A percentile compares a stretch with the other conserved stretches of the same genome.
phyloP scores from a whole-genome alignment of 2,797 vertebrate genomes.

The Gila robusta region DNA sequence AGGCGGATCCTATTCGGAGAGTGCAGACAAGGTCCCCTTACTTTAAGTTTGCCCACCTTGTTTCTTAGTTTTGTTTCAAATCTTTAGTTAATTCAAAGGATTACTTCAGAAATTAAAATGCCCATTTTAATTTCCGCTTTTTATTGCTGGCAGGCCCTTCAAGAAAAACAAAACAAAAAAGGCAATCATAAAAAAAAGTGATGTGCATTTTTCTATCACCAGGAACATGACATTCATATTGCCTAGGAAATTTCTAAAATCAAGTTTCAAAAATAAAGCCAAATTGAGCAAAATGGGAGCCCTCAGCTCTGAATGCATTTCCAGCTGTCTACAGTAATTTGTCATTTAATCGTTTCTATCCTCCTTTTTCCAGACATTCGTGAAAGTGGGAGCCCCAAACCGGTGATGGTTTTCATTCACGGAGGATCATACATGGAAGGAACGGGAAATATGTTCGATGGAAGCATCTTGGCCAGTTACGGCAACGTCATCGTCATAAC shows the following conservation, averaged over 20 bases:
- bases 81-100: background rate
- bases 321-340: conserved; percentile 71
- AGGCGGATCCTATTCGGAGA: background rate
- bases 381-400: conserved; percentile 98
- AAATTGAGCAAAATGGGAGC: conserved; percentile 55
- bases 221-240: conserved; percentile 66
- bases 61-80: background rate
- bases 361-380: conserved; percentile 89
- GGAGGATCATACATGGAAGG: conserved; percentile 99
- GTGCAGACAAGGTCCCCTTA: background rate
- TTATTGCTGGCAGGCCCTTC: background rate
- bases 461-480: conserved; percentile 99
- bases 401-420: conserved; percentile 99
- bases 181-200: background rate
- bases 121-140: conserved; percentile 6
- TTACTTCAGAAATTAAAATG: conserved; percentile 25
- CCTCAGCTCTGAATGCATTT: conserved; percentile 71
- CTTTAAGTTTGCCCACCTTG: background rate
- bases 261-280: conserved; percentile 54
- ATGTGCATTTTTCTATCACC: conserved; percentile 54
- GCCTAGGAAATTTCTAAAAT: conserved; percentile 70
- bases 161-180: background rate
- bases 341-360: conserved; percentile 72
- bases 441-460: conserved; percentile 98
- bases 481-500: conserved; percentile 99